Evolutionary conservation across 2,797 vertebrate genomes (phyloP), one percentile per base, ranked within the genome.

Genomic region (Sciaenops ocellatus): DNA sequence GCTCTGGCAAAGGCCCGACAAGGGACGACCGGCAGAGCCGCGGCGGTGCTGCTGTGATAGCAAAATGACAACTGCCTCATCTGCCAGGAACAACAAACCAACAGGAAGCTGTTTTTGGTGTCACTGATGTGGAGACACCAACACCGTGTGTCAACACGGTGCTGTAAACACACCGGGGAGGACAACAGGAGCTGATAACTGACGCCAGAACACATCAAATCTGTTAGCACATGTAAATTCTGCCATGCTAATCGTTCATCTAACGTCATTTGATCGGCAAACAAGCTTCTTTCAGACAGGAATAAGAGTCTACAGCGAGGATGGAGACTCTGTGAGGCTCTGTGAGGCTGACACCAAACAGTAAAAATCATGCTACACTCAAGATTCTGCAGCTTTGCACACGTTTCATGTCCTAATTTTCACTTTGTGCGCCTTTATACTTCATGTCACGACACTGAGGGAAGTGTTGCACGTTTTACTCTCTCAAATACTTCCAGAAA

Each of bases 71-170:
- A 24, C 76, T 65, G 10, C 59, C 75, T 71, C 46, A 3, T 61
- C 55, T 69, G 86, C 80, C 76, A 79, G 20, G 11, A 54, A 38
- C 75, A 77, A 71, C 71, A 85, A 71, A 69, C 34, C 54, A 22
- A 55, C 79, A 67, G 69, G 57, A 81, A 41, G 60, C 47, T 66
- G 78, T 83, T 76, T 30, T 63, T 59, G 71, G 56, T 76, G 76
- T 74, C 66, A 18, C 5, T 20, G 75, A 55, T 34, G 66, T 56
- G 10, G 38, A 74, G 54, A 59, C 6, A 38, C 34, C 8, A 38
- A 9, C 34, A 7, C 7, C 30, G 6, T 6, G 0, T 0, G 41
- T 76, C 34, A 41, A 51, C 61, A 70, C 7, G 0, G 5, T 0
- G 3, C 13, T 1, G 69, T 28, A 70, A 73, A 81, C 77, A 62